Evolutionary conservation across 2,797 vertebrate genomes (phyloP).

Genomic region (Dendrocincla tyrannina): DNA sequence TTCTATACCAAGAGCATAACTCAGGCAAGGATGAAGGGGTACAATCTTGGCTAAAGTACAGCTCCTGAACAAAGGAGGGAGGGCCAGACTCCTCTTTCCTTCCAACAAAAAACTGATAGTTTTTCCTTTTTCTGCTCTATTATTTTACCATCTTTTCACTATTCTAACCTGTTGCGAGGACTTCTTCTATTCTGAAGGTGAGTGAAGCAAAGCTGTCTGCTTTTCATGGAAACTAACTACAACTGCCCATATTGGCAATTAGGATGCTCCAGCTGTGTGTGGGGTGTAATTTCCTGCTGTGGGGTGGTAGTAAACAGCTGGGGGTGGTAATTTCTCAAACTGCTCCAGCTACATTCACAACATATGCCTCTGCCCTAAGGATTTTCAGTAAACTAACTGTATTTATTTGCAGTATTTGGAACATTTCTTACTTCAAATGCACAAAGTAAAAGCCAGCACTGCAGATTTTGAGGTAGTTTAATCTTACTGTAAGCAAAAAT

Average conservation of each 20-base stretch:
- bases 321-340: background rate
- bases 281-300: background rate
- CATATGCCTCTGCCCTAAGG: slow-evolving; percentile 5
- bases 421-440: slow-evolving; percentile 7
- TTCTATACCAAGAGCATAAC: background rate
- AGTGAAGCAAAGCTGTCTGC: background rate
- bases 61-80: background rate
- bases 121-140: background rate
- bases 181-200: background rate
- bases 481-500: slow-evolving; percentile 33
- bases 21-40: background rate
- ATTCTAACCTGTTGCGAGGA: background rate
- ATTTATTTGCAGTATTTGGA: slow-evolving; percentile 25
- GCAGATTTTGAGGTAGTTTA: slow-evolving; percentile 14
- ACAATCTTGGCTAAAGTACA: background rate
- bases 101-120: background rate
- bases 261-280: background rate
- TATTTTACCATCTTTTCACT: background rate
- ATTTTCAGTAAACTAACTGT: background rate
- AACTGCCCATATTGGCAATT: background rate
- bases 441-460: background rate
- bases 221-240: background rate
- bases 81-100: background rate
- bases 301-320: background rate
- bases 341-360: background rate